Conservation (phyloP, 2,113 vertebrate genomes). For the Saccopteryx leptura region DNA sequence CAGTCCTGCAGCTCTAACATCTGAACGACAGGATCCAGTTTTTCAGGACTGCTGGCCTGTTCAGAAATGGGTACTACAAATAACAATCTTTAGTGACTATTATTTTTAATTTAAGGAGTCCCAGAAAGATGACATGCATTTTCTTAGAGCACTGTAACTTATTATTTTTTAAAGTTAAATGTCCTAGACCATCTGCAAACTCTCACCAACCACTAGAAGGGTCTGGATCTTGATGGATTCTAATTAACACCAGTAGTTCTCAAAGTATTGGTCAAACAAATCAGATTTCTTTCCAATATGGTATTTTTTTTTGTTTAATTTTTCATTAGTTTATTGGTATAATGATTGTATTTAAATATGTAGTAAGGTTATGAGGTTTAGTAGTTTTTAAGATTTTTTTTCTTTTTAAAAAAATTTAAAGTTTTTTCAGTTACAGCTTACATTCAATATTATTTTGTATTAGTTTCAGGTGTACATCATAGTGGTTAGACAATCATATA, state of each 20-base stretch:
- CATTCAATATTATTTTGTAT: no score
- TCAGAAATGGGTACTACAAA: constrained; percentile 39
- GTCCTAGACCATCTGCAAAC: not conserved
- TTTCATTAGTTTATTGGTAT: not conserved
- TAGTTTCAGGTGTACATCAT: no score
- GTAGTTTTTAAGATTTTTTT: no score
- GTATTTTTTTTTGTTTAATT: not conserved
- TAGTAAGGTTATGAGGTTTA: not conserved
- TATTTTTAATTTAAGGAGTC: constrained; percentile 51
- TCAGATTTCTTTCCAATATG: not conserved
- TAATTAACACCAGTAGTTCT: constrained; percentile 10
- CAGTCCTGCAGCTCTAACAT: not conserved
- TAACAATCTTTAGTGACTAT: constrained; percentile 7
- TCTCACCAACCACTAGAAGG: not conserved
- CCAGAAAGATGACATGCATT: not conserved
- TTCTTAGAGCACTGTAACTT: not conserved
- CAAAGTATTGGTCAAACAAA: not conserved
- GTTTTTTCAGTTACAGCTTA: no score
- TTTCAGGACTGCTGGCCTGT: constrained; percentile 13
- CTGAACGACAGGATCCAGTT: not conserved
- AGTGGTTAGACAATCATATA: no score
- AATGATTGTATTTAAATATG: not conserved
- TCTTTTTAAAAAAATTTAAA: no score
- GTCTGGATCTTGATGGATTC: not conserved
- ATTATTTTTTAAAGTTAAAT: constrained; percentile 22